Evolutionary conservation across 2,113 vertebrate genomes (phyloP).

Genomic region (Hemicordylus capensis): DNA sequence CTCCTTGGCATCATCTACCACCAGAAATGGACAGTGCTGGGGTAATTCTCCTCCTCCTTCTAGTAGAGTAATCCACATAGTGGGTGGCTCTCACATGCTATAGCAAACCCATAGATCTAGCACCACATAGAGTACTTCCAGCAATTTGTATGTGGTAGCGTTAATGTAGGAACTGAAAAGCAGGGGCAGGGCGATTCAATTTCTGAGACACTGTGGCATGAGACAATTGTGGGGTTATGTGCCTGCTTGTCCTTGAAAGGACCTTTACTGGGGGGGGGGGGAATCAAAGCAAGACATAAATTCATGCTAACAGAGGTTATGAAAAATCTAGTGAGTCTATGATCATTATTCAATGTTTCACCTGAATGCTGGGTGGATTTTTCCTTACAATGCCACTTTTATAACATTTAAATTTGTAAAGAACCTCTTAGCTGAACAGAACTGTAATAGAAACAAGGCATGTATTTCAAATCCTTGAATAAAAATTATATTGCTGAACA

Average conservation of each 20-base stretch:
- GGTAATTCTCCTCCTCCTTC: too few relatives aligned
- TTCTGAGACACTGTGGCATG: background rate
- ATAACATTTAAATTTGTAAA: background rate
- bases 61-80: too few relatives aligned
- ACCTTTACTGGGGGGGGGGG: background rate
- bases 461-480: constrained; percentile 2
- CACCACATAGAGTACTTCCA: background rate
- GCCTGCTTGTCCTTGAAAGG: background rate
- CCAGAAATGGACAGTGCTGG: too few relatives aligned
- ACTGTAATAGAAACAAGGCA: constrained; percentile 21
- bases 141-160: background rate
- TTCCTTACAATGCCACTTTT: background rate
- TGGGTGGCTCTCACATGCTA: too few relatives aligned
- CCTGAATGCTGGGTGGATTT: constrained; percentile 13
- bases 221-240: background rate
- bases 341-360: background rate
- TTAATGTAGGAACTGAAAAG: too few relatives aligned
- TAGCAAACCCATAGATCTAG: too few relatives aligned
- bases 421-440: constrained; percentile 20
- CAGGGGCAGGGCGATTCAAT: background rate
- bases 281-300: constrained; percentile 29
- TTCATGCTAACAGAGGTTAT: background rate
- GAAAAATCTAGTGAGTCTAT: constrained; percentile 19
- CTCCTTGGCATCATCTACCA: too few relatives aligned
- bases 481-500: constrained; percentile 8